A percentile compares a stretch with the other conserved stretches of the same genome.
These are phyloP conservation scores for Macropis europaea DNA, from an alignment of 2,888 invertebrate genomes.

Conservation along the genomic window DNA sequence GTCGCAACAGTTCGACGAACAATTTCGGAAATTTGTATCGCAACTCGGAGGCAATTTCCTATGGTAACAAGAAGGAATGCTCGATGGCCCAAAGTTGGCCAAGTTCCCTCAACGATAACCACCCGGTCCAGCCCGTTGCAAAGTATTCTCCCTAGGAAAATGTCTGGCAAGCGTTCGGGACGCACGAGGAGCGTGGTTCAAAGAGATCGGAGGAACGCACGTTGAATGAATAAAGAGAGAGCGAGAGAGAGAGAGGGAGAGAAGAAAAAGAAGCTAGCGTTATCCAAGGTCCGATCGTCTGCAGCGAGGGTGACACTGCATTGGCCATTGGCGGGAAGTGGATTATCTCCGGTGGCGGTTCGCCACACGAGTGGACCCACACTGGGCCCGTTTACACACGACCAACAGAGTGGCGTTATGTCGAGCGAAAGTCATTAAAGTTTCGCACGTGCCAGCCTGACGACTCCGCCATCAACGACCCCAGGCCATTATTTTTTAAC, in stretches of 20 bases:
- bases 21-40: too few relatives aligned
- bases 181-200: too few relatives aligned
- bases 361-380: slow-evolving; percentile 52
- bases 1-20: too few relatives aligned
- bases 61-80: too few relatives aligned
- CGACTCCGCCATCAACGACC: slow-evolving; percentile 47
- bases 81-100: too few relatives aligned
- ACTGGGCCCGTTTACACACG: slow-evolving; percentile 7
- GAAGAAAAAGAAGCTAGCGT: neutral
- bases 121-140: too few relatives aligned
- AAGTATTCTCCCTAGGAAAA: neutral
- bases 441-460: slow-evolving; percentile 65
- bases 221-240: slow-evolving; percentile 46
- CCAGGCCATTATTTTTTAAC: slow-evolving; percentile 68
- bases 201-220: slow-evolving; percentile 6
- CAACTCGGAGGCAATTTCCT: too few relatives aligned
- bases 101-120: too few relatives aligned
- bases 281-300: slow-evolving; percentile 36
- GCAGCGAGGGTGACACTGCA: slow-evolving; percentile 2
- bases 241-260: too few relatives aligned
- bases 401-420: slow-evolving; percentile 37
- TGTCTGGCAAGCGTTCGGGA: too few relatives aligned
- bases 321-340: slow-evolving; percentile 46
- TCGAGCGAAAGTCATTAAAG: slow-evolving; percentile 66
- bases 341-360: slow-evolving; percentile 55